Base-by-base conservation (phyloP, 2,888 invertebrate genomes). In the Anthrax anthrax region DNA sequence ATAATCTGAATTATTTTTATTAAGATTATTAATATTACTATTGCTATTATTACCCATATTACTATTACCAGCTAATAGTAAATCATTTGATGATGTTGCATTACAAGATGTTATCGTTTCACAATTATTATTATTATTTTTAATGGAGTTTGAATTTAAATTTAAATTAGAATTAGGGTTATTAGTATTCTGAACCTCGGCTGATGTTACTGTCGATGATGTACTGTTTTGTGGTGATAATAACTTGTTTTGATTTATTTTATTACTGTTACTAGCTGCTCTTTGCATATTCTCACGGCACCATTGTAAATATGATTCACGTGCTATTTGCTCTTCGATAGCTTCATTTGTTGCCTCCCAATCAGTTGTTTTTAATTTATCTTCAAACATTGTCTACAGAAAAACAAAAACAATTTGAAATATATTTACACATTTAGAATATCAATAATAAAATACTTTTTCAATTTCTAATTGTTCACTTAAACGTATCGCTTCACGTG, bases 271-370 rank as follows among this genome's bases (percentile, higher is more conserved):
- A n/a, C 9, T 13, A 19, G 36, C 23, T 8, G 23, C 40, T 43
- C 75, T 70, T 57, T 75, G 72, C 62, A 79, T 76, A 58, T 76
- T 78, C 46, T 80, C 80, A 49, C 76, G 72, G 42, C 84, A 70
- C 81, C 81, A 88, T 61, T 87, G 84, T 42, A 87, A 73, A 65
- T 87, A 88, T 37, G 85, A 86, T 66, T 89, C 87, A 16, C 86
- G 71, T 6, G 88, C 87, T 12, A 87, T 84, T 70, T 88, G 87
- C 61, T 89, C 86, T 60, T 87, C 85, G 47, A 90, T 81, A n/a
- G 84, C 84, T 63, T 89, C 87, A 61, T 87, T 87, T 1, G 90
- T 91, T 10, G 89, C 84, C 64, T 91, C 89, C 86, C 87, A 89
- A 65, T 91, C 90, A 8, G 89, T 88, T 50, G 88, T 88, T 57